Conservation (phyloP, 23 tunicate species). For the Styela plicata region DNA sequence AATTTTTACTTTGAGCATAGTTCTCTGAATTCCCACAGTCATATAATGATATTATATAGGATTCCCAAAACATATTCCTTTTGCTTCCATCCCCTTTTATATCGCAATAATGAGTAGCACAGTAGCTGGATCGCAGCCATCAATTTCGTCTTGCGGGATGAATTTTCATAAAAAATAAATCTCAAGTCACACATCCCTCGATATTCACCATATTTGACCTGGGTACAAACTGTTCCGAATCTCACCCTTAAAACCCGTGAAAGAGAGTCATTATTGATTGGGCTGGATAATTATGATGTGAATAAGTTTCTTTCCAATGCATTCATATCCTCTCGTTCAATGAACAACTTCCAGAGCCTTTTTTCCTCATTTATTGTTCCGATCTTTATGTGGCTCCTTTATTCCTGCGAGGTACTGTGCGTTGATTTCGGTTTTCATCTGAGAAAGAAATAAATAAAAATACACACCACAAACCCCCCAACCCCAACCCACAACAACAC, state of each 20-base stretch:
- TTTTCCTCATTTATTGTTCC: constrained; percentile 60
- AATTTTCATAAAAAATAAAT: not conserved
- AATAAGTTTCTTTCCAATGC: constrained; percentile 81
- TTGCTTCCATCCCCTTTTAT: too few species aligned
- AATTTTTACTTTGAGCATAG: too few species aligned
- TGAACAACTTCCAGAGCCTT: constrained; percentile 44
- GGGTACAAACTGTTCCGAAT: constrained; percentile 55
- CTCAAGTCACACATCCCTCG: not conserved
- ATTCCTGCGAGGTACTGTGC: too few species aligned
- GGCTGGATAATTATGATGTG: constrained; percentile 69
- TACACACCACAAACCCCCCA: too few species aligned
- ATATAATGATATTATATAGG: too few species aligned
- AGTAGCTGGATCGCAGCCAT: too few species aligned
- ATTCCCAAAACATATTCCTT: too few species aligned
- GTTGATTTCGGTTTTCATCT: constrained; percentile 71
- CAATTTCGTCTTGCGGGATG: not conserved
- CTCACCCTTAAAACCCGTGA: constrained; percentile 34
- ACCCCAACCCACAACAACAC: too few species aligned
- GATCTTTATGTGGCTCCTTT: constrained; percentile 58
- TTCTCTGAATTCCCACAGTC: too few species aligned
- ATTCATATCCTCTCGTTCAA: constrained; percentile 41
- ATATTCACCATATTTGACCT: constrained; percentile 42
- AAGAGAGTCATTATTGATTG: constrained; percentile 35
- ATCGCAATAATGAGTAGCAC: too few species aligned
- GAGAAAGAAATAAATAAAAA: constrained; percentile 10